These are phyloP conservation scores for Cynocephalus volans DNA, from an alignment of 2,113 vertebrate species.

Conservation along the genomic window DNA sequence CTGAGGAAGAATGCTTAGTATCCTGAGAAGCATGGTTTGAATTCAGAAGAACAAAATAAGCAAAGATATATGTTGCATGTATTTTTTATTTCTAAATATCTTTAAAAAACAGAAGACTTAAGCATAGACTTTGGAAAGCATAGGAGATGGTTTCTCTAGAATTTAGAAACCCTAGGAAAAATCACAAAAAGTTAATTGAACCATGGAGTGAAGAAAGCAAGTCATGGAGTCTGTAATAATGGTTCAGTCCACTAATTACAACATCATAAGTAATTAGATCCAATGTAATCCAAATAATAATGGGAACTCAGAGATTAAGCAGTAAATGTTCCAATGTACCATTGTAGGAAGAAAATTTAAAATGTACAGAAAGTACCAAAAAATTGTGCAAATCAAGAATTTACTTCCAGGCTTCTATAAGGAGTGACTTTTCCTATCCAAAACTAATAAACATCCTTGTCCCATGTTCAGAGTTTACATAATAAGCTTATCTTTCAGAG, in stretches of 20 bases:
- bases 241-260: neutral
- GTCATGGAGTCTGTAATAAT: neutral
- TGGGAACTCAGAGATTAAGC: neutral
- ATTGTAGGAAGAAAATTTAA: neutral
- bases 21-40: neutral
- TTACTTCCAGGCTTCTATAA: neutral
- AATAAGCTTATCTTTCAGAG: neutral
- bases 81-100: slow-evolving; percentile 35
- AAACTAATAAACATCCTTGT: neutral
- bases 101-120: slow-evolving; percentile 23
- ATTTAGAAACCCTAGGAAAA: slow-evolving; percentile 34
- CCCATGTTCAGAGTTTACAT: neutral
- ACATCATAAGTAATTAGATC: neutral
- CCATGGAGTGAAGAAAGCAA: neutral
- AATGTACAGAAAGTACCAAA: neutral
- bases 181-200: neutral
- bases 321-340: neutral
- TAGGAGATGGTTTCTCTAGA: neutral
- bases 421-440: neutral
- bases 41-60: neutral
- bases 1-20: neutral
- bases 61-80: neutral
- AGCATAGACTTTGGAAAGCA: neutral
- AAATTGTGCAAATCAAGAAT: neutral
- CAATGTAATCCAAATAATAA: neutral